phyloP scores from a whole-genome alignment of 1,140 invertebrate genomes.

The Callitettix versicolor region DNA sequence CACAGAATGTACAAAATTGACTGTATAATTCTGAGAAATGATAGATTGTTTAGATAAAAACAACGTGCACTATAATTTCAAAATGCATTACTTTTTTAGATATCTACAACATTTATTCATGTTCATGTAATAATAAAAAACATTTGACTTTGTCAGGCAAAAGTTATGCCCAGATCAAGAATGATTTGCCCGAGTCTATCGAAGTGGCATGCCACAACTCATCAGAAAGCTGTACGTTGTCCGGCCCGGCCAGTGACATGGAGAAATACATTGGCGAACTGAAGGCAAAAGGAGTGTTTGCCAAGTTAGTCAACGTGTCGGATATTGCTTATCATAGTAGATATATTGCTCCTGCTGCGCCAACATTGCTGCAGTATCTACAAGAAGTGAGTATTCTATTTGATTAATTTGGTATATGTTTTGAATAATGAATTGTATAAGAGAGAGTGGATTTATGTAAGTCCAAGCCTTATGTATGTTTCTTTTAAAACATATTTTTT shows the following conservation, averaged over 20 bases:
- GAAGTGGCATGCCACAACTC: constrained; percentile 63
- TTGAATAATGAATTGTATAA: no score
- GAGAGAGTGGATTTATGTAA: no score
- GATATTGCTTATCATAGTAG: constrained; percentile 67
- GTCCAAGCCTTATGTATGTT: no score
- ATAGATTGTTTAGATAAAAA: no score
- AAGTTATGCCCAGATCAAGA: constrained; percentile 38
- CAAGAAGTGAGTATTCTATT: constrained; percentile 46
- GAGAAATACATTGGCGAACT: constrained; percentile 32
- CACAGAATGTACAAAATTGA: no score
- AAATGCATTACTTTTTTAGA: no score
- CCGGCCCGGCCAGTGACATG: constrained; percentile 47
- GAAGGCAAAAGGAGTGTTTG: constrained; percentile 64
- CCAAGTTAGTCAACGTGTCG: constrained; percentile 53
- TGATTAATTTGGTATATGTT: no score
- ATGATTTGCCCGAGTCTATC: constrained; percentile 48
- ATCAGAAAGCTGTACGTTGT: constrained; percentile 55
- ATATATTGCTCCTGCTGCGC: constrained; percentile 60
- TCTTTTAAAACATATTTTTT: no score
- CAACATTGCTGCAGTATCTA: constrained; percentile 58
- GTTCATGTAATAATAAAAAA: no score
- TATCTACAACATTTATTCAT: no score
- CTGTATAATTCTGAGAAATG: no score
- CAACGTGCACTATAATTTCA: no score
- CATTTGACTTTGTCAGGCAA: constrained; percentile 25